A percentile compares a stretch with the other conserved stretches of the same genome.
Conservation (phyloP, 2,113 vertebrate genomes). For the Nestor notabilis region DNA sequence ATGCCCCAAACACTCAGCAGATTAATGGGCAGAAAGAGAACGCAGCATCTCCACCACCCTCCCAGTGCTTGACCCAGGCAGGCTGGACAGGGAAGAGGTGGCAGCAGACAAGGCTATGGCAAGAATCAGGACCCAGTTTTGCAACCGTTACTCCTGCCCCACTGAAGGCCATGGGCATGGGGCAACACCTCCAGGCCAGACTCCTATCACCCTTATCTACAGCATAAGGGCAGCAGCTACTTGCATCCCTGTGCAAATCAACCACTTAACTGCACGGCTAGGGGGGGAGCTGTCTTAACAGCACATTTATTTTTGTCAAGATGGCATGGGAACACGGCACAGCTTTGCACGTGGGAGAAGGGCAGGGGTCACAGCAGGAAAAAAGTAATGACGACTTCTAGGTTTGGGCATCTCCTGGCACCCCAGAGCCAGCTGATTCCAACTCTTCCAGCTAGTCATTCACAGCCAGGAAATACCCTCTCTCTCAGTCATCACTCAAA, state of each 20-base stretch:
- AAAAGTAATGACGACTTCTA: not conserved
- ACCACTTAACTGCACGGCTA: not conserved
- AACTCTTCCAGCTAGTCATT: conserved; percentile 3
- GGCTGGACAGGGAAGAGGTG: not conserved
- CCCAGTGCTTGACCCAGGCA: not conserved
- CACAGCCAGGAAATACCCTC: conserved; percentile 44
- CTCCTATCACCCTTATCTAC: not conserved
- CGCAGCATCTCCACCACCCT: not conserved
- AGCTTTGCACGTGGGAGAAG: conserved; percentile 2
- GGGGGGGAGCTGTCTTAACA: not conserved
- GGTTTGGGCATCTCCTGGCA: not conserved
- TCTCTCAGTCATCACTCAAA: conserved; percentile 49
- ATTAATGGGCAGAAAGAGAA: not conserved
- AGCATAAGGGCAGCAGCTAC: not conserved
- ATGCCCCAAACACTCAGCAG: not conserved
- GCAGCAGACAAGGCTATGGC: not conserved
- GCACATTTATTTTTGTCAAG: not conserved
- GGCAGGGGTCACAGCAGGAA: not conserved
- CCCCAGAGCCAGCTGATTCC: not conserved
- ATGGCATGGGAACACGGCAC: not conserved
- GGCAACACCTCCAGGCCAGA: not conserved
- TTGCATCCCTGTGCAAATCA: not conserved
- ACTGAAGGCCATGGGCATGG: not conserved
- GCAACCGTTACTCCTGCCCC: conserved; percentile 33
- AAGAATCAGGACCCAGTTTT: not conserved